phyloP scores from a whole-genome alignment of 2,888 invertebrate genomes.

The Slavum lentiscoides region DNA sequence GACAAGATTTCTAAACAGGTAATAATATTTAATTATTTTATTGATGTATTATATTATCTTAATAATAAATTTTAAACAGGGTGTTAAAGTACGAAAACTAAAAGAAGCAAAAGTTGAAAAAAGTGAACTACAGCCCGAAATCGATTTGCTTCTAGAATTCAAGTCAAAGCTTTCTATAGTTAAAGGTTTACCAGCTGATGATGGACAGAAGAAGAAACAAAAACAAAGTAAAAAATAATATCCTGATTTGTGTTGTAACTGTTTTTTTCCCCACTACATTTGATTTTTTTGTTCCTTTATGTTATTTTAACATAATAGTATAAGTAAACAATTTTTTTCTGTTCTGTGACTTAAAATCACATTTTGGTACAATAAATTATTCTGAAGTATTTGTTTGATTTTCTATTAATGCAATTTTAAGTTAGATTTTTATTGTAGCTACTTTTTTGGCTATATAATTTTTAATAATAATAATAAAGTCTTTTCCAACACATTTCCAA shows the following conservation, averaged over 20 bases:
- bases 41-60: neutral
- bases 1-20: constrained; percentile 67
- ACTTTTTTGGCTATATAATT: too few species aligned
- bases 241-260: constrained; percentile 18
- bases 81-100: constrained; percentile 47
- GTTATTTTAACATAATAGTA: constrained; percentile 11
- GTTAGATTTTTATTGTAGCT: too few species aligned
- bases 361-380: neutral
- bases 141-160: constrained; percentile 42
- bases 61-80: constrained; percentile 39
- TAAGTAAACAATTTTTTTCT: neutral
- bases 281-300: constrained; percentile 24
- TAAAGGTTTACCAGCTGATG: constrained; percentile 21
- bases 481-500: too few species aligned
- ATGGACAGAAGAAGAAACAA: constrained; percentile 23
- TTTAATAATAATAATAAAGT: too few species aligned
- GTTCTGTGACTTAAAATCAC: neutral
- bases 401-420: too few species aligned
- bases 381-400: neutral
- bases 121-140: constrained; percentile 51
- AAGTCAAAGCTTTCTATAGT: constrained; percentile 20
- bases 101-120: constrained; percentile 54
- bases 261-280: constrained; percentile 1
- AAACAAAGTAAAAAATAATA: constrained; percentile 24
- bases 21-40: constrained; percentile 28